A percentile compares a stretch with the other conserved stretches of the same genome.
phyloP scores from a whole-genome alignment of 2,797 vertebrate species.

The Borostomias antarcticus region DNA sequence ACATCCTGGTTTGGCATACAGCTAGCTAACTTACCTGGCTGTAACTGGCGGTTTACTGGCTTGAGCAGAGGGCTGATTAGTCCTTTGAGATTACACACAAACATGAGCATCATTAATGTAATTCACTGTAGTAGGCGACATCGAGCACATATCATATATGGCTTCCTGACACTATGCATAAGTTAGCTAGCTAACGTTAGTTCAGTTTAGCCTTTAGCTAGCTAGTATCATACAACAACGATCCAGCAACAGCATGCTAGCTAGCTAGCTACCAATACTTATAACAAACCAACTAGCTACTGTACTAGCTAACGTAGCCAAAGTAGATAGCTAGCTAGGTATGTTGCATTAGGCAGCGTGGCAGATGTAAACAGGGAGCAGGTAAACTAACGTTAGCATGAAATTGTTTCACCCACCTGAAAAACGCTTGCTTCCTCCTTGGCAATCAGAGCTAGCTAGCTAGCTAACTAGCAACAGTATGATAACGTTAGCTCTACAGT shows the following conservation, averaged over 20 bases:
- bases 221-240: background rate
- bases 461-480: conserved; percentile 2
- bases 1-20: background rate
- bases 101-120: no score
- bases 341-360: no score
- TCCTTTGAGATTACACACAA: no score
- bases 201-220: conserved; percentile 41
- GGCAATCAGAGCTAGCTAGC: background rate
- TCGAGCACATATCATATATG: no score
- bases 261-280: background rate
- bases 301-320: no score
- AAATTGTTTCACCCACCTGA: conserved; percentile 23
- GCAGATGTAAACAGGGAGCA: background rate
- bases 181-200: conserved; percentile 24
- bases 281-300: background rate
- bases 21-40: background rate
- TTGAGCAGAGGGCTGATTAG: no score
- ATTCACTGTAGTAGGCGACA: no score
- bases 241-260: background rate
- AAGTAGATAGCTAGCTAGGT: no score
- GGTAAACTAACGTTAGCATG: background rate
- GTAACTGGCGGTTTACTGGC: no score
- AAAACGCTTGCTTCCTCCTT: conserved; percentile 7
- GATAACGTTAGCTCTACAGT: background rate
- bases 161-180: no score